Conservation (phyloP, 2,113 vertebrate genomes). For the Mustela nigripes region DNA sequence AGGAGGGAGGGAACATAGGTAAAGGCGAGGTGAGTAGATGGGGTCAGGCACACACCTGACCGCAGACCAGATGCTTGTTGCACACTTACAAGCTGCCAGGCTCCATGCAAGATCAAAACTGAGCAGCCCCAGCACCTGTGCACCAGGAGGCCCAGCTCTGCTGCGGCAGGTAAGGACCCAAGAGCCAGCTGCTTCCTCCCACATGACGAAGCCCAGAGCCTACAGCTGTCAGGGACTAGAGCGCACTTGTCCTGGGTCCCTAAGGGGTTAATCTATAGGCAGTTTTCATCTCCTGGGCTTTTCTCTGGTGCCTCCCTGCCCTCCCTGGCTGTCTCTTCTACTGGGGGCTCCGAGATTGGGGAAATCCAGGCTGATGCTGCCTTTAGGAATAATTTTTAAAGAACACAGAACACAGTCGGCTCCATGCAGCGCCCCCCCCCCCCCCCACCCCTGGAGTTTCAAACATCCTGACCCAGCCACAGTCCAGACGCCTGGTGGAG, state of each 20-base stretch:
- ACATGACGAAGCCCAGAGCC: not conserved
- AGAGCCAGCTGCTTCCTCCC: constrained; percentile 31
- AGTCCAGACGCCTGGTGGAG: not conserved
- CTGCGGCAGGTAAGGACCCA: not conserved
- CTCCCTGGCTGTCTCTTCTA: constrained; percentile 77
- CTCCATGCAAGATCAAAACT: not conserved
- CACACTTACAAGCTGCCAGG: not conserved
- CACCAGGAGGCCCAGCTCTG: not conserved
- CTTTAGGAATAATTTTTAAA: constrained; percentile 83
- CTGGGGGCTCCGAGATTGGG: constrained; percentile 72
- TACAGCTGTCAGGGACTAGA: constrained; percentile 73
- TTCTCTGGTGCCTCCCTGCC: not conserved
- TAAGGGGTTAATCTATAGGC: constrained; percentile 57
- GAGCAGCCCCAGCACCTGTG: constrained; percentile 11
- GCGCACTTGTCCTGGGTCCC: not conserved
- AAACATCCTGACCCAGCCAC: constrained; percentile 25
- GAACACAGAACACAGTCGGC: constrained; percentile 48
- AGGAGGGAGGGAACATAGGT: not conserved
- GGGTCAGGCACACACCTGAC: not conserved
- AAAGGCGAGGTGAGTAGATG: not conserved
- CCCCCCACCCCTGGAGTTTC: not conserved
- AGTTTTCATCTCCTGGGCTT: constrained; percentile 60
- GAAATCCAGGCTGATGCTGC: constrained; percentile 72
- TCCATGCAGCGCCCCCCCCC: fast-evolving
- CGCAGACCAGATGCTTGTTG: not conserved